Percentiles rank a stretch among this genome's conserved stretches.
These are phyloP conservation scores for Theristicus caerulescens DNA, from an alignment of 2,113 vertebrate genomes.

Conservation along the genomic window DNA sequence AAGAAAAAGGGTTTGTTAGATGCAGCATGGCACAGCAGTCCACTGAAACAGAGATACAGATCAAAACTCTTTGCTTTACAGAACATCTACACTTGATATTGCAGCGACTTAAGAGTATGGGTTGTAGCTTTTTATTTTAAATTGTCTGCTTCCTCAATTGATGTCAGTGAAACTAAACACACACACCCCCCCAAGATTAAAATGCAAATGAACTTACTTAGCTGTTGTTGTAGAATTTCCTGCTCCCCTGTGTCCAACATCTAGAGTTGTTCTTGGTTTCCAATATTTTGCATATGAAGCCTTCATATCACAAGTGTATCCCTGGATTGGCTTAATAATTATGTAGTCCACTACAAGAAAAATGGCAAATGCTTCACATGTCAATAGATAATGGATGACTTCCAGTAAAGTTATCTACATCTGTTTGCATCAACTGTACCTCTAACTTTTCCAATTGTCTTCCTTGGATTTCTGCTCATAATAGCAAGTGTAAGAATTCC, in stretches of 20 bases:
- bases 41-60: background rate
- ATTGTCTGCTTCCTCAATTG: background rate
- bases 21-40: background rate
- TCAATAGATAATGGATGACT: background rate
- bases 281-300: slow-evolving; percentile 91
- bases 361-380: background rate
- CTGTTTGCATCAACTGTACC: slow-evolving; percentile 72
- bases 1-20: background rate
- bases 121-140: background rate
- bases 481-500: slow-evolving; percentile 91
- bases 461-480: slow-evolving; percentile 90
- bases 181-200: background rate
- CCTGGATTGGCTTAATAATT: slow-evolving; percentile 88
- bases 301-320: slow-evolving; percentile 85
- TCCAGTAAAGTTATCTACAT: background rate
- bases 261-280: slow-evolving; percentile 86
- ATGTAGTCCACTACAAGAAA: slow-evolving; percentile 88
- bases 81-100: background rate
- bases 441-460: slow-evolving; percentile 95
- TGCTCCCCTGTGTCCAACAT: slow-evolving; percentile 94
- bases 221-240: slow-evolving; percentile 86
- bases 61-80: background rate
- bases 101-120: background rate
- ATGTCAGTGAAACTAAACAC: background rate
- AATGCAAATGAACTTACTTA: slow-evolving; percentile 77